phyloP scores from a whole-genome alignment of 1,140 invertebrate genomes.

The Solenopsis invicta region DNA sequence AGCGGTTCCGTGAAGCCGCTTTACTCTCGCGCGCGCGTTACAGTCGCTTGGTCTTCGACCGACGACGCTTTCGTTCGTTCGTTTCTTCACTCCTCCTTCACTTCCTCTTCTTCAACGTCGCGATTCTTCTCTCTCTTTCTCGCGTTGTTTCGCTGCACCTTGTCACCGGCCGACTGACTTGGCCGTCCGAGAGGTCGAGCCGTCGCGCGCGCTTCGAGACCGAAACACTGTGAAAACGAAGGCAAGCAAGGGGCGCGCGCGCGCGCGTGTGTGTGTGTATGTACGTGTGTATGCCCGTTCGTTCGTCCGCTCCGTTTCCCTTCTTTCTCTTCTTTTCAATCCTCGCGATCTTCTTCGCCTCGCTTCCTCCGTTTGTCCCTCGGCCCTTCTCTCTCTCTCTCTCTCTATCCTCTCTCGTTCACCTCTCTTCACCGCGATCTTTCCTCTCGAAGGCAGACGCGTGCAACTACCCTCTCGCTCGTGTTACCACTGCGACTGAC shows the following conservation, averaged over 20 bases:
- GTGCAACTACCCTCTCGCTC: constrained; percentile 84
- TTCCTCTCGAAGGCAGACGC: constrained; percentile 79
- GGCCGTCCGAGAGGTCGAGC: constrained; percentile 70
- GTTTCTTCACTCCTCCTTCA: constrained; percentile 35
- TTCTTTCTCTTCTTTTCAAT: constrained; percentile 39
- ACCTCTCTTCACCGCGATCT: constrained; percentile 70
- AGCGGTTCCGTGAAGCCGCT: constrained; percentile 39
- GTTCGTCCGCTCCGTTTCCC: too few relatives aligned
- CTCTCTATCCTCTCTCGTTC: constrained; percentile 16
- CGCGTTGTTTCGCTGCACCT: constrained; percentile 66
- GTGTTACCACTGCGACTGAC: constrained; percentile 85
- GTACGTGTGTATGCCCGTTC: neutral
- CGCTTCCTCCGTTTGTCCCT: constrained; percentile 62
- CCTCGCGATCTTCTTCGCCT: constrained; percentile 2
- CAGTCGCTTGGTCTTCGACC: constrained; percentile 6
- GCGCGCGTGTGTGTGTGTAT: neutral
- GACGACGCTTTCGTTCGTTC: constrained; percentile 74
- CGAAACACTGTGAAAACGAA: constrained; percentile 75
- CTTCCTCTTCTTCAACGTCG: constrained; percentile 50
- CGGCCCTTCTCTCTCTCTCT: neutral
- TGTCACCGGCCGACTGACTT: constrained; percentile 73
- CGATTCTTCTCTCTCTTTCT: constrained; percentile 50
- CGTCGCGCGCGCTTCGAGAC: constrained; percentile 70
- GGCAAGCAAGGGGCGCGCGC: constrained; percentile 74
- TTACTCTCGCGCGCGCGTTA: neutral